Evolutionary conservation across 2,888 invertebrate genomes (phyloP).

Genomic region (Saturnia japonica): DNA sequence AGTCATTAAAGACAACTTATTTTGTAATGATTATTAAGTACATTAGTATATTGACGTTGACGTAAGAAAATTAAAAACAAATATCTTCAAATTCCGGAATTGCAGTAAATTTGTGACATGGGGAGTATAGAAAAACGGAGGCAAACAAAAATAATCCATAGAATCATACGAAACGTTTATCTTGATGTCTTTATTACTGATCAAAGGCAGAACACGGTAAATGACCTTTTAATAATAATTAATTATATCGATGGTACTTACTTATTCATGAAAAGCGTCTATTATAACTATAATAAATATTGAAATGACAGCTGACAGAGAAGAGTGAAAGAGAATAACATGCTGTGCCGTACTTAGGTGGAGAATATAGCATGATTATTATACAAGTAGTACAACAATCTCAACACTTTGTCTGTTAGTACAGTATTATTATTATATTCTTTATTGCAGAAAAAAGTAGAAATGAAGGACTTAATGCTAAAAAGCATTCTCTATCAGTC

Average conservation of each 20-base stretch:
- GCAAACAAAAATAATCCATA: conserved; percentile 27
- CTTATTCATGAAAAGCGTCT: background rate
- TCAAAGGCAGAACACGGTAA: conserved; percentile 28
- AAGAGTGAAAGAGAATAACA: too few relatives aligned
- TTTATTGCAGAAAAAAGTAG: too few relatives aligned
- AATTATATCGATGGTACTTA: too few relatives aligned
- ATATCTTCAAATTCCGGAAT: conserved; percentile 20
- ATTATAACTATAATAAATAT: background rate
- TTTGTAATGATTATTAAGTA: background rate
- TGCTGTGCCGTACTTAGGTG: too few relatives aligned
- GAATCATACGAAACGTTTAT: conserved; percentile 40
- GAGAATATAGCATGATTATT: too few relatives aligned
- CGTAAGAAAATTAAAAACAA: background rate
- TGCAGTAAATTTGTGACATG: conserved; percentile 26
- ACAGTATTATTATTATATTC: too few relatives aligned
- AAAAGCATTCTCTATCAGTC: too few relatives aligned
- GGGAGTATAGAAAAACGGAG: conserved; percentile 17
- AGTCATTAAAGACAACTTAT: background rate
- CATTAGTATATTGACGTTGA: background rate
- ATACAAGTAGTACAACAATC: too few relatives aligned
- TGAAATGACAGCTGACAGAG: too few relatives aligned
- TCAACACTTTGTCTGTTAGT: too few relatives aligned
- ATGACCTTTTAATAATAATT: background rate
- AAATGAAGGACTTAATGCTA: too few relatives aligned
- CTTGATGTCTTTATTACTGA: conserved; percentile 37